Conservation (phyloP, 2,113 vertebrate species). For the Paralichthys olivaceus region DNA sequence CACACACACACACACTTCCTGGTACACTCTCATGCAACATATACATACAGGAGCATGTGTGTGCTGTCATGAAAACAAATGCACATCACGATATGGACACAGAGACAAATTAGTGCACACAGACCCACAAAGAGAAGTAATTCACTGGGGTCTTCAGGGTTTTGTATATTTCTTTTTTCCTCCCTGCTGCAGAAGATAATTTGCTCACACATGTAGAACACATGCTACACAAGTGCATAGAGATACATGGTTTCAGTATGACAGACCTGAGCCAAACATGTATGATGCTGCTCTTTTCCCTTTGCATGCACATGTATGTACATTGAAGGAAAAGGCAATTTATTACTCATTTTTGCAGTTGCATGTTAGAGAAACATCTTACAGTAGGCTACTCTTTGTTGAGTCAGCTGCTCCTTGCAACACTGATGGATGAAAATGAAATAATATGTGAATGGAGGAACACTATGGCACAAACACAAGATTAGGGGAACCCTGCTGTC, state of each 20-base stretch:
- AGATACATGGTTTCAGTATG: background rate
- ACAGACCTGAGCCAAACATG: background rate
- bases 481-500: background rate
- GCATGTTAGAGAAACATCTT: no score
- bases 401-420: background rate
- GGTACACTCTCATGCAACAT: background rate
- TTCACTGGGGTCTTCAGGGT: slow-evolving; percentile 4
- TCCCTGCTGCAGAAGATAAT: background rate
- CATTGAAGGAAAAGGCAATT: no score
- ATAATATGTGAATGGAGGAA: background rate
- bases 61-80: background rate
- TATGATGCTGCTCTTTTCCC: background rate
- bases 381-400: no score
- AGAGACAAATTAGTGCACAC: background rate
- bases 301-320: background rate
- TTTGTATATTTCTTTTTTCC: background rate
- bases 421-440: background rate
- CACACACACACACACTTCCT: slow-evolving; percentile 12
- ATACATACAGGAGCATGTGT: slow-evolving; percentile 6
- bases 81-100: background rate
- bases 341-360: no score
- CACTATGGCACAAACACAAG: background rate
- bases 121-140: background rate
- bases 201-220: no score
- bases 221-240: background rate